Conservation (phyloP, 2,888 invertebrate genomes). For the Amphipoea lucens region DNA sequence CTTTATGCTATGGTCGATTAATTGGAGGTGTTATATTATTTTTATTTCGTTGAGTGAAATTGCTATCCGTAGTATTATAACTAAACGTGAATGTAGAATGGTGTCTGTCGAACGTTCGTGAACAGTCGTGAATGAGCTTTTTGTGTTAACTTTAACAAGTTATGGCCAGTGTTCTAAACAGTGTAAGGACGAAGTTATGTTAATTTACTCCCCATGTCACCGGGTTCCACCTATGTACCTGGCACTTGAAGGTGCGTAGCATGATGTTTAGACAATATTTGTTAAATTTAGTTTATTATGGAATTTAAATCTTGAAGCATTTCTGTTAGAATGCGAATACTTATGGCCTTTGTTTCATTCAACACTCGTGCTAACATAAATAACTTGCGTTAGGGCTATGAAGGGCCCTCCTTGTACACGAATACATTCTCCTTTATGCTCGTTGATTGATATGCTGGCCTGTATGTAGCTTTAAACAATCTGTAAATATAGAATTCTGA, state of each 20-base stretch:
- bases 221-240: constrained; percentile 88
- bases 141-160: constrained; percentile 73
- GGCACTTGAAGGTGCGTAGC: constrained; percentile 85
- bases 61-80: constrained; percentile 73
- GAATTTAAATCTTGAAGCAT: constrained; percentile 35
- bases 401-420: constrained; percentile 75
- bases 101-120: constrained; percentile 66
- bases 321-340: constrained; percentile 51
- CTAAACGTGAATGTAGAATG: constrained; percentile 79
- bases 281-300: constrained; percentile 6
- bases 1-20: constrained; percentile 78
- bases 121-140: constrained; percentile 66
- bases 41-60: constrained; percentile 70
- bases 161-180: constrained; percentile 82
- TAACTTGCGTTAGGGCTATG: constrained; percentile 75
- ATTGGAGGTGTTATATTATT: constrained; percentile 74
- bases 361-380: constrained; percentile 72
- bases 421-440: constrained; percentile 61
- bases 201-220: constrained; percentile 86
- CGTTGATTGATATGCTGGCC: constrained; percentile 60
- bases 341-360: constrained; percentile 67
- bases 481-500: constrained; percentile 35
- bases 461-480: constrained; percentile 42
- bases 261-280: constrained; percentile 68
- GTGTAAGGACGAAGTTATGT: constrained; percentile 87